Base-by-base conservation (phyloP, 2,113 vertebrate species). In the Oriolus oriolus region DNA sequence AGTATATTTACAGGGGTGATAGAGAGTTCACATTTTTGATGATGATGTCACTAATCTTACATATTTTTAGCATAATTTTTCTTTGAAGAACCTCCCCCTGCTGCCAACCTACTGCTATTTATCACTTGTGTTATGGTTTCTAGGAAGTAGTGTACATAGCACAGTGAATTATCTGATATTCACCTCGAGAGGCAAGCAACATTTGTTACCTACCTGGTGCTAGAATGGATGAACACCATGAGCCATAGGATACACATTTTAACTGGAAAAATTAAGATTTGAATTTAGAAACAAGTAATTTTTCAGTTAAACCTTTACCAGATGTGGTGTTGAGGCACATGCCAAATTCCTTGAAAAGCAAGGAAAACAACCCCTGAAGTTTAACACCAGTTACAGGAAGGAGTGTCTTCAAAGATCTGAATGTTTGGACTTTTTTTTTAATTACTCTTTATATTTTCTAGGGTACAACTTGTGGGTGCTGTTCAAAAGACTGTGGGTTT, bases 281-380 rank as follows among this genome's bases (percentile, higher is more conserved):
- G 2, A 42, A 59, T 69, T 87, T 78, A 88, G 54, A 82, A 89
- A 91, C 10, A 47, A 76, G 53, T 35, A 33, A 76, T 73, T 79
- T 92, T 92, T 92, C 86, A 82, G 49, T 49, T 84, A 92, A 92
- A 76, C 21, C 33, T 90, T 66, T 84, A 93, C 56, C 70, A 94
- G 27, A 80, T 82, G 56, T 45, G 18, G 27, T 61, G 21, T 5
- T 68, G 37, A 65, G 84, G 65, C 49, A 80, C 8, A 26, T 39
- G 24, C 39, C 66, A 76, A 93, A 85, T 63, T 82, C 28, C 50
- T 54, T n/a, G 41, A 73, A 73, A 89, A 93, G 28, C 42, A 61
- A 78, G n/a, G n/a, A 73, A 89, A 87, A 73, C 42, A 54, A 65
- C 6, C 3, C 20, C 24, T 13, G 0, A 64, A 47, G n/a, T 89